Percentiles rank a stretch among this genome's conserved stretches.
phyloP scores from a whole-genome alignment of 2,113 vertebrate species.

The Deroptyus accipitrinus region DNA sequence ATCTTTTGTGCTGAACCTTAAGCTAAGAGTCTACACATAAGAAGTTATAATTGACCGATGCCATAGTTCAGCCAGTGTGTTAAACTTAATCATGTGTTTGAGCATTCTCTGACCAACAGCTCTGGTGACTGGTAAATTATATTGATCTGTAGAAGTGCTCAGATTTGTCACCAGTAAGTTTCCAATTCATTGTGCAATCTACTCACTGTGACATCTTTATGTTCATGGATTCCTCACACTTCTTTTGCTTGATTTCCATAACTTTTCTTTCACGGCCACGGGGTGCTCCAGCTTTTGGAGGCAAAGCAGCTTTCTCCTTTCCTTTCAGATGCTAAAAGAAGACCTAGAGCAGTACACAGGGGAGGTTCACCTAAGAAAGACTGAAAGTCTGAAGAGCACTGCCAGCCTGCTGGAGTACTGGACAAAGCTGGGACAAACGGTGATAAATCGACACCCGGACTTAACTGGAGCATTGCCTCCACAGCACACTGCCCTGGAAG shows the following conservation, averaged over 20 bases:
- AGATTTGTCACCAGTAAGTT: neutral
- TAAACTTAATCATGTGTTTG: neutral
- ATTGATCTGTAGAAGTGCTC: neutral
- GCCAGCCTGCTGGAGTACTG: conserved; percentile 73
- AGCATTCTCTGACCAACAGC: neutral
- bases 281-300: neutral
- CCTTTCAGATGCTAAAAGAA: conserved; percentile 70
- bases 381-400: conserved; percentile 71
- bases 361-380: conserved; percentile 65
- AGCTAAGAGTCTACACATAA: neutral
- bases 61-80: neutral
- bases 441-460: conserved; percentile 76
- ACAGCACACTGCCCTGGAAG: conserved; percentile 52
- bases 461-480: conserved; percentile 48
- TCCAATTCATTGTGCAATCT: neutral
- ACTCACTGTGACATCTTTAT: neutral
- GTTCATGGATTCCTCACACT: neutral
- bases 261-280: neutral
- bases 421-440: conserved; percentile 65
- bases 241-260: neutral
- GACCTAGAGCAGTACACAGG: conserved; percentile 72
- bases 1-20: neutral
- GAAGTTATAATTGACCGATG: neutral
- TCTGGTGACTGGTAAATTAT: neutral
- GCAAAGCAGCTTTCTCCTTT: rapidly evolving